A percentile compares a stretch with the other conserved stretches of the same genome.
phyloP scores from a whole-genome alignment of 1,140 invertebrate genomes.

The Heliconius himera region DNA sequence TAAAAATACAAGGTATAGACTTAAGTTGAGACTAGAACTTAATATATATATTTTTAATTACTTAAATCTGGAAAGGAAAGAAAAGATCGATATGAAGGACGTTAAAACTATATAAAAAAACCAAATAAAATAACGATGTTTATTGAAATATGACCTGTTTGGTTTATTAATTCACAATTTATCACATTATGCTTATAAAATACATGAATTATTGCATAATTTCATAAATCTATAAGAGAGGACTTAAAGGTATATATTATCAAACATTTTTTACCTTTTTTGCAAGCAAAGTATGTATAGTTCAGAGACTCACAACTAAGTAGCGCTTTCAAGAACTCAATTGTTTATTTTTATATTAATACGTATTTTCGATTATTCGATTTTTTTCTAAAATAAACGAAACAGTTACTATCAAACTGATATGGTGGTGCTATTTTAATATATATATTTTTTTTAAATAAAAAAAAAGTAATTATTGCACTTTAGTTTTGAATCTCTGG shows the following conservation, averaged over 20 bases:
- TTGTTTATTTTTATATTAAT: background rate
- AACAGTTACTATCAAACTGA: background rate
- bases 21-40: too few relatives aligned
- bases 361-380: background rate
- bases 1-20: too few relatives aligned
- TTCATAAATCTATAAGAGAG: conserved; percentile 28
- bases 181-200: conserved; percentile 58
- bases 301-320: conserved; percentile 14
- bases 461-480: too few relatives aligned
- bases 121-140: conserved; percentile 34
- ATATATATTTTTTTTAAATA: too few relatives aligned
- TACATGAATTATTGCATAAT: conserved; percentile 38
- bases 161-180: conserved; percentile 39
- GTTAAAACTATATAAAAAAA: background rate
- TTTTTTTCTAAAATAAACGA: background rate
- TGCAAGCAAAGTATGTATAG: conserved; percentile 13
- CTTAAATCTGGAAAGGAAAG: too few relatives aligned
- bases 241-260: conserved; percentile 3
- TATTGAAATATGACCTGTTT: conserved; percentile 44
- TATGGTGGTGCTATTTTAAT: too few relatives aligned
- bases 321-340: background rate
- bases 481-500: background rate
- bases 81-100: too few relatives aligned
- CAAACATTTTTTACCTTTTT: background rate
- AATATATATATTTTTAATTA: too few relatives aligned